Conservation (phyloP, 2,113 vertebrate genomes). For the Tinamus guttatus region DNA sequence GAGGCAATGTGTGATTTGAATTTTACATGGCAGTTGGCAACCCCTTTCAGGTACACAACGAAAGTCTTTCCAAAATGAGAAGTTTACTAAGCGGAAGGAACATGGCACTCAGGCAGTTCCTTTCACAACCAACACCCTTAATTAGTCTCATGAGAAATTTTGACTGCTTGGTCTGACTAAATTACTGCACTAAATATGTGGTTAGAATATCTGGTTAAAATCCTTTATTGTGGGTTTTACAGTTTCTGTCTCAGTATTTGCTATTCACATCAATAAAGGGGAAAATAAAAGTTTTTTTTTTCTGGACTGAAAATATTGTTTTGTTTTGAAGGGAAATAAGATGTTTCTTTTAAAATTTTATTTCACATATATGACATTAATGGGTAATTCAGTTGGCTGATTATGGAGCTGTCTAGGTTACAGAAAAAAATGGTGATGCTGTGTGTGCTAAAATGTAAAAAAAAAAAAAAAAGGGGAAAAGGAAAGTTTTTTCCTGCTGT, state of each 20-base stretch:
- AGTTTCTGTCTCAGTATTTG: not conserved
- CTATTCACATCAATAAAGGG: not conserved
- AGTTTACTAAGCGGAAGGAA: not conserved
- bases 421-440: not conserved
- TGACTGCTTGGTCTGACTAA: not conserved
- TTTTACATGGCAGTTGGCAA: not conserved
- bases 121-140: not conserved
- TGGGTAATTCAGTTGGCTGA: not conserved
- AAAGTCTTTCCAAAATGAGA: not conserved
- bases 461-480: not conserved
- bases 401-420: not conserved
- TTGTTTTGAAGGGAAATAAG: not conserved
- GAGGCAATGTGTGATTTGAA: not conserved
- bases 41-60: not conserved
- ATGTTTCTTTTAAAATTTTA: not conserved
- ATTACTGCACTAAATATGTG: not conserved
- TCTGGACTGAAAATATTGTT: not conserved
- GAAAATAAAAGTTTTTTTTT: not conserved
- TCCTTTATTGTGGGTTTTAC: not conserved
- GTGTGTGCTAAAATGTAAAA: not conserved
- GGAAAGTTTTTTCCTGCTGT: not conserved
- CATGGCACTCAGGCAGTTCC: not conserved
- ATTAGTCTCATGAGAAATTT: not conserved
- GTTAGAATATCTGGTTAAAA: not conserved
- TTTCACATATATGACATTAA: not conserved